Evolutionary conservation across 2,113 vertebrate species (phyloP).

Genomic region (Fregata magnificens): DNA sequence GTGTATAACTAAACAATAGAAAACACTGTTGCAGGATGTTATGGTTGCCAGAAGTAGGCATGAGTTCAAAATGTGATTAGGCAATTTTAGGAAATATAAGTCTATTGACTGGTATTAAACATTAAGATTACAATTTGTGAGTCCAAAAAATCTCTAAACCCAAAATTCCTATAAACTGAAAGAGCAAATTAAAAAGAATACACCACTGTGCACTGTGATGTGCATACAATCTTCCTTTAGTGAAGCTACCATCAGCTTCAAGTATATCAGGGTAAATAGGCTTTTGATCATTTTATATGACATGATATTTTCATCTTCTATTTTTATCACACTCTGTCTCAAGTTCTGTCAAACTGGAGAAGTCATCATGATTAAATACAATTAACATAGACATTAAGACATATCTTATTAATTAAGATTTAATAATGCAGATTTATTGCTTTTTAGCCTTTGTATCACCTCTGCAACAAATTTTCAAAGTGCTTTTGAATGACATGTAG

Average conservation of each 20-base stretch:
- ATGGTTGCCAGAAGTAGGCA: not conserved
- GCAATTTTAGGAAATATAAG: not conserved
- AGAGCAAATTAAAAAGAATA: not conserved
- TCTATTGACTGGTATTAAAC: not conserved
- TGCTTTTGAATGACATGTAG: not conserved
- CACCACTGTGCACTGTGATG: not conserved
- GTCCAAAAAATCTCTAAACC: rapidly evolving
- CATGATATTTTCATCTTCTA: not conserved
- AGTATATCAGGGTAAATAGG: not conserved
- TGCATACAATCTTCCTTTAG: not conserved
- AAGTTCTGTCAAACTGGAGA: not conserved
- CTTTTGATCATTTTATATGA: not conserved
- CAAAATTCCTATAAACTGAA: not conserved
- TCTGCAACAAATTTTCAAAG: not conserved
- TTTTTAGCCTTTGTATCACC: not conserved
- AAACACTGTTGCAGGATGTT: not conserved
- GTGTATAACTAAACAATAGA: not conserved
- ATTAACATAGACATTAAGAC: not conserved
- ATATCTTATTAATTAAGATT: not conserved
- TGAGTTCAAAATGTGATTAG: not conserved
- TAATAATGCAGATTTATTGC: not conserved
- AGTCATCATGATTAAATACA: not conserved
- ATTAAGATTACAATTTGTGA: not conserved
- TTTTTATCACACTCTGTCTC: not conserved
- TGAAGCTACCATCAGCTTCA: not conserved